Base-by-base conservation (phyloP, 2,888 invertebrate species). In the Cantharis rufa region DNA sequence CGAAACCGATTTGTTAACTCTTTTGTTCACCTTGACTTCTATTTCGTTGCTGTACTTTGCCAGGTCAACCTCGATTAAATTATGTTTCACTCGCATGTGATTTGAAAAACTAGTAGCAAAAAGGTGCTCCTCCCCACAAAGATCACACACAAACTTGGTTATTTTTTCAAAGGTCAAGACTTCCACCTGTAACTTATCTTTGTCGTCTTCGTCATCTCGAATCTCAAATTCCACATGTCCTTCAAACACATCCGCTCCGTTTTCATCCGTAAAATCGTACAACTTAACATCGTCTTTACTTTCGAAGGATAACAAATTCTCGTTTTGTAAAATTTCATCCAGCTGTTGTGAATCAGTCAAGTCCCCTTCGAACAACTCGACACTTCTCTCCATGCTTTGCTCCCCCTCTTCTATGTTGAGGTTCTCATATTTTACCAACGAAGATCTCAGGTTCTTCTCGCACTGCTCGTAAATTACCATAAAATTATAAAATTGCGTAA, bases 401-500 rank as follows among this genome's bases (percentile, higher is more conserved):
- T 70, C 18, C 61, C 61, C 61, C 0, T 70, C 48, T 48, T 70
- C 15, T 0, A 0, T 7, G 15, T 24, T 13, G 1, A 18, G 13
- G 13, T 5, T 10, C 18, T 62, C 27, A 72, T 61, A 28, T 62
- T 71, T 21, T 1, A n/a, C 73, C 15, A 28, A 5, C 3, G 24
- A 15, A 16, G 64, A 27, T 15, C 32, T 62, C 7, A 79, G 18
- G 3, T 74, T 10, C 32, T 72, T 71, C 24, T 80, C 77, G 9
- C 72, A 80, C 62, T 81, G 74, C 63, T 81, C 78, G 62, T 78
- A 82, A 61, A 80, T 70, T 10, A 81, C 72, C 3, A 79, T 76
- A 63, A 82, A 82, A 62, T 82, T 82, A 70, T 82, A 81, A 74
- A 82, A 82, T 61, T 81, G 77, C 27, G 77, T 82, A 13, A 82